Conservation (phyloP, 2,113 vertebrate species). For the Gymnobelideus leadbeateri region DNA sequence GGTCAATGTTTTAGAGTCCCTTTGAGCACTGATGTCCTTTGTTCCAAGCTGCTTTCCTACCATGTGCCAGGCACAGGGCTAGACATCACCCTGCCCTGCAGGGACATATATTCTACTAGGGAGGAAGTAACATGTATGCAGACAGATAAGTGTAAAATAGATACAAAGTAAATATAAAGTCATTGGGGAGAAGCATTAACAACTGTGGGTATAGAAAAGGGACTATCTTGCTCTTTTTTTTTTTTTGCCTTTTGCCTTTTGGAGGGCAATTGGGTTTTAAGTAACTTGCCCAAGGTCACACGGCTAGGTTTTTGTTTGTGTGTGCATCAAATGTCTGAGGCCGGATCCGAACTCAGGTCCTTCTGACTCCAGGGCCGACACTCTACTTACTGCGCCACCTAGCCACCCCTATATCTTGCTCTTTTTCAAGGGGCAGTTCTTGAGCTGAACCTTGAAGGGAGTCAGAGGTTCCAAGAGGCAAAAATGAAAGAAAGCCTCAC, state of each 20-base stretch:
- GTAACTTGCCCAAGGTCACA: too few relatives aligned
- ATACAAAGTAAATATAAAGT: not conserved
- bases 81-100: not conserved
- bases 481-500: not conserved
- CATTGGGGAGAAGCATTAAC: not conserved
- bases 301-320: too few relatives aligned
- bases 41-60: not conserved
- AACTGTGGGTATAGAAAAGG: not conserved
- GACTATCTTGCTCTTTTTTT: too few relatives aligned
- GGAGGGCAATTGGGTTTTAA: too few relatives aligned
- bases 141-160: not conserved
- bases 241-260: too few relatives aligned
- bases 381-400: too few relatives aligned
- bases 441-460: not conserved
- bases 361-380: too few relatives aligned
- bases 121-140: not conserved
- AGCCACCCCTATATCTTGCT: too few relatives aligned
- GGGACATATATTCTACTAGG: not conserved
- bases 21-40: not conserved
- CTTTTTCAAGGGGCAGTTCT: too few relatives aligned
- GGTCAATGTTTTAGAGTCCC: not conserved
- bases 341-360: too few relatives aligned
- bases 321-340: too few relatives aligned
- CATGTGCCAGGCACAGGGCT: not conserved
- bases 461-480: not conserved